Percentiles rank a stretch among this genome's conserved stretches.
Conservation (phyloP, 2,113 vertebrate genomes). For the Petromus typicus region DNA sequence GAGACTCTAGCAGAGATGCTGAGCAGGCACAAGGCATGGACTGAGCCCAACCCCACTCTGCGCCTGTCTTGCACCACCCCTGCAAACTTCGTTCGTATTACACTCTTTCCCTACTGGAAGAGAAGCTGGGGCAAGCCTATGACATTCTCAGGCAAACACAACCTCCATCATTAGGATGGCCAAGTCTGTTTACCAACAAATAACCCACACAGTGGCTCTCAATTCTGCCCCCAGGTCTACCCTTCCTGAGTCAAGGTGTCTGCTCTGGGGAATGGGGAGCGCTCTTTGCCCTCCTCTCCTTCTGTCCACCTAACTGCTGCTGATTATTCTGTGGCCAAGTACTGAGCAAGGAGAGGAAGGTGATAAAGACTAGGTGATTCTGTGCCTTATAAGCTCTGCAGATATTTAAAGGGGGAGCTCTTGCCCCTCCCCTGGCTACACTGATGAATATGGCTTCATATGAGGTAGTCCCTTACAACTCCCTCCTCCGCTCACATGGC, state of each 20-base stretch:
- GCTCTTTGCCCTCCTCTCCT: not conserved
- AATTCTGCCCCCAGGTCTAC: not conserved
- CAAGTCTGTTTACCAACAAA: constrained; percentile 54
- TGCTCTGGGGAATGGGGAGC: not conserved
- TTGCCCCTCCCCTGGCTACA: not conserved
- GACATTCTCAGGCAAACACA: constrained; percentile 15
- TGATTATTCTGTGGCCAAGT: not conserved
- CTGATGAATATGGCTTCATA: not conserved
- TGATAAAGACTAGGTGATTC: not conserved
- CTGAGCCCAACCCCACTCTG: constrained; percentile 7
- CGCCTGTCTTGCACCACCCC: not conserved
- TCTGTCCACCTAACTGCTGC: not conserved
- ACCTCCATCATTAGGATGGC: not conserved
- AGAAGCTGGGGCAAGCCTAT: not conserved
- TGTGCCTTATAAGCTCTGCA: not conserved
- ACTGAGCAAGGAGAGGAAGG: constrained; percentile 1
- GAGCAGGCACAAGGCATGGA: not conserved
- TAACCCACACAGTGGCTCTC: not conserved
- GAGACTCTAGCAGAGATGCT: constrained; percentile 26
- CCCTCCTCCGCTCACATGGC: not conserved
- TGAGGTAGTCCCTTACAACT: not conserved
- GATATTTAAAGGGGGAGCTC: not conserved
- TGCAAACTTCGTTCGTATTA: not conserved
- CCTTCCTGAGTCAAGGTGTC: not conserved
- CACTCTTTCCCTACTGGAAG: not conserved